phyloP scores from a whole-genome alignment of 2,113 vertebrate species.

The Ginglymostoma cirratum region DNA sequence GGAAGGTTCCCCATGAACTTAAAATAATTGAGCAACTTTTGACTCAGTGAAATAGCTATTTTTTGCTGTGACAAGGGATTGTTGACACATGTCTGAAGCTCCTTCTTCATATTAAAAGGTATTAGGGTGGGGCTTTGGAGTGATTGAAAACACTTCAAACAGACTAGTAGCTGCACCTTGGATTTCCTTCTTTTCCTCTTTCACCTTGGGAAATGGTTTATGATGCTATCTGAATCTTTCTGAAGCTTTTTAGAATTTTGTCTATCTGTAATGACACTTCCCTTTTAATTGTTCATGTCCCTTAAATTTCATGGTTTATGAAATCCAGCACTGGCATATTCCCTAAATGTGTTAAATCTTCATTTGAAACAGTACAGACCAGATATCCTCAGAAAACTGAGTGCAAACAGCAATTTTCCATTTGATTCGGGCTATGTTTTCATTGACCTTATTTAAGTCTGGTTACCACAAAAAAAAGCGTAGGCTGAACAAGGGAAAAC shows the following conservation, averaged over 20 bases:
- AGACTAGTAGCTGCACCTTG: not conserved
- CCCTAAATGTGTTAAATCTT: not conserved
- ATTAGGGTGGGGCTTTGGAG: not conserved
- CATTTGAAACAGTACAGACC: not conserved
- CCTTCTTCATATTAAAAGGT: too few species aligned
- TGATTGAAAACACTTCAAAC: not conserved
- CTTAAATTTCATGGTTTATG: not conserved
- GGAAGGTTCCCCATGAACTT: too few species aligned
- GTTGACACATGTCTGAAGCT: too few species aligned
- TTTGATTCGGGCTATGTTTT: not conserved
- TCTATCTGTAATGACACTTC: not conserved
- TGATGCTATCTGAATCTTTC: not conserved
- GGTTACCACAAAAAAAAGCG: not conserved
- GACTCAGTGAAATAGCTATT: too few species aligned
- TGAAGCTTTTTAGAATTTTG: not conserved
- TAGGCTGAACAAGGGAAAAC: not conserved
- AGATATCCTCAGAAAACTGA: not conserved
- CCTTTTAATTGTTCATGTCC: not conserved
- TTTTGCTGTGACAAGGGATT: too few species aligned
- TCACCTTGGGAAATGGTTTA: not conserved
- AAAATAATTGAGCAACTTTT: too few species aligned
- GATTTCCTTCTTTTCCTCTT: not conserved
- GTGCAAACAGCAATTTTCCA: not conserved
- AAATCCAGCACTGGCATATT: not conserved
- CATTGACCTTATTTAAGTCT: not conserved